phyloP scores from a whole-genome alignment of 1,140 invertebrate genomes.

The Anastatus disparis region DNA sequence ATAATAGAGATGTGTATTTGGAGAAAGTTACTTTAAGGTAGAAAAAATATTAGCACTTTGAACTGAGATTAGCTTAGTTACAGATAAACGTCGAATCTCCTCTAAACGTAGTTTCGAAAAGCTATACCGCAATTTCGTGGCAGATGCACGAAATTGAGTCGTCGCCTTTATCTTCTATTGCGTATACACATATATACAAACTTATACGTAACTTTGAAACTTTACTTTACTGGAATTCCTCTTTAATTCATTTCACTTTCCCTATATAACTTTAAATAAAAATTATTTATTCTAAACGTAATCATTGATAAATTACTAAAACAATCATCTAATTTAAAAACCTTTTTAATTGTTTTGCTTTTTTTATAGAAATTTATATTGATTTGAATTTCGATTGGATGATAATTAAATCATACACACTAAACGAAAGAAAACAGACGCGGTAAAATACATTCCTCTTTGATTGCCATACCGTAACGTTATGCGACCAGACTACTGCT shows the following conservation, averaged over 20 bases:
- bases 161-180: neutral
- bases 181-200: neutral
- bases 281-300: too few relatives aligned
- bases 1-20: neutral
- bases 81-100: slow-evolving; percentile 57
- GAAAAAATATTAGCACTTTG: too few relatives aligned
- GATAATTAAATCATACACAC: too few relatives aligned
- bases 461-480: slow-evolving; percentile 32
- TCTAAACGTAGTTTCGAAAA: slow-evolving; percentile 40
- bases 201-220: neutral
- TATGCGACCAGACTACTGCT: neutral
- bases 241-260: too few relatives aligned
- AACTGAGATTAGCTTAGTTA: slow-evolving; percentile 63
- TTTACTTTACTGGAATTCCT: neutral
- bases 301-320: too few relatives aligned
- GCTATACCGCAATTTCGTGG: slow-evolving; percentile 40
- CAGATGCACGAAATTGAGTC: slow-evolving; percentile 42
- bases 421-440: too few relatives aligned
- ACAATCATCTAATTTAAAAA: too few relatives aligned
- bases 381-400: too few relatives aligned
- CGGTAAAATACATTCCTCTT: slow-evolving; percentile 15
- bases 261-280: too few relatives aligned
- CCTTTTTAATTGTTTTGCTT: too few relatives aligned
- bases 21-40: too few relatives aligned
- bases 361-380: too few relatives aligned